Base-by-base conservation (phyloP, 2,888 invertebrate genomes). In the Hermaeophaga mercurialis region DNA sequence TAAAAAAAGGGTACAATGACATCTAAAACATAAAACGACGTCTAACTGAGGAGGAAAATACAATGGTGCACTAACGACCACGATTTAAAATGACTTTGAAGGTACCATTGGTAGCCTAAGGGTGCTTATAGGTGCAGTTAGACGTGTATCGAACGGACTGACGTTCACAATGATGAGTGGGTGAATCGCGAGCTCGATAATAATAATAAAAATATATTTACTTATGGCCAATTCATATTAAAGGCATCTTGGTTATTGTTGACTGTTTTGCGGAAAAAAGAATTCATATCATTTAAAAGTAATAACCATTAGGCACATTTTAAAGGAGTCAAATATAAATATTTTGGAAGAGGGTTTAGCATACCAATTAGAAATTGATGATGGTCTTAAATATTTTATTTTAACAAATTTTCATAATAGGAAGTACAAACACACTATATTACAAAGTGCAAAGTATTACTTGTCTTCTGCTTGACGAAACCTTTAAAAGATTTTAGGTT, bases 61-160 rank as follows among this genome's bases (percentile, higher is more conserved):
- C 48, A 38, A 39, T 48, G n/a, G 26, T 48, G n/a, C 36, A 24
- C 19, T 56, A 56, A 56, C 45, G 22, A 22, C 49, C 50, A 61
- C 49, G 33, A 53, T 64, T 65, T 61, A 61, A 64, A 66, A 61
- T 45, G 26, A 52, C 65, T 65, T 61, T 62, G 64, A 66, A 48
- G 38, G 48, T 48, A 39, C 39, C 48, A 38, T 65, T 65, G 63
- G 69, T 67, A 69, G 70, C 72, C 66, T 56, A 64, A 49, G 70
- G 70, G 68, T 64, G 63, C 67, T 63, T 36, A 56, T 72, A 69
- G 71, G 71, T 70, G 71, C 68, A 72, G 71, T 71, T 61, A 53
- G 63, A 60, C 57, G 61, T 57, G 61, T 56, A 57, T 56, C 49
- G 55, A 54, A 56, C 56, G 56, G 62, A 71, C 58, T 61, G 62